Base-by-base conservation (phyloP, 2,113 vertebrate species). In the Salvelinus alpinus region DNA sequence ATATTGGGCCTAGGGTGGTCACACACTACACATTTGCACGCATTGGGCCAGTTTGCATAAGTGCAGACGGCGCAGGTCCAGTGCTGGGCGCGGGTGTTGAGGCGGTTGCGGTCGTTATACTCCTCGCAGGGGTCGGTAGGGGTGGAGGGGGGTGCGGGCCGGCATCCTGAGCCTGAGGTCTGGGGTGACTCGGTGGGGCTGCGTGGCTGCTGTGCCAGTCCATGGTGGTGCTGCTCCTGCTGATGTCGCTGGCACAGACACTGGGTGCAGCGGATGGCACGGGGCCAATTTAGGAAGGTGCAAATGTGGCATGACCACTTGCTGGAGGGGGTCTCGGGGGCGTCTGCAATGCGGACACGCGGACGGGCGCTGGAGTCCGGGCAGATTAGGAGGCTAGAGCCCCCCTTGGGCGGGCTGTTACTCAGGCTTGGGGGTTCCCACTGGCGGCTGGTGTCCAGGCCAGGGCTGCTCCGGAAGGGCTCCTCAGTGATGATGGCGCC, bases 221-320 rank as follows among this genome's bases (percentile, higher is more conserved):
- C 88, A 79, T 90, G 87, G 66, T 88, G 82, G 12, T 84, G 84
- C 16, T 89, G 91, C 44, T 90, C 87, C 67, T 85, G 85, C 62
- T 92, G 91, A 24, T 91, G 92, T 18, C 97, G 94, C 8, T 98
- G 97, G 64, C 96, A 96, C 89, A 99, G 94, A 90, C 98, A 99
- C 93, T 99, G 98, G 16, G 97, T 99, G 82, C 98, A 99, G 69
- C 97, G 92, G 70, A 99, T 97, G 24, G 98, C 98, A 60, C 97
- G 91, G 0, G 97, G 97, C 98, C 98, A 99, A 96, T 99, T 99
- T 93, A 99, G 94, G 80, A 99, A 99, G 0, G 98, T 99, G 91
- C 97, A 99, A 95, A 99, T 96, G 81, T 98, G 97, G 86, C 98
- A 99, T 0, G 97, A 99, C 98, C 98, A 99, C 78, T 99, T 99